Evolutionary conservation across 1,140 invertebrate genomes (phyloP), one percentile per base, ranked within the genome.

Genomic region (Brachionus calyciflorus): DNA sequence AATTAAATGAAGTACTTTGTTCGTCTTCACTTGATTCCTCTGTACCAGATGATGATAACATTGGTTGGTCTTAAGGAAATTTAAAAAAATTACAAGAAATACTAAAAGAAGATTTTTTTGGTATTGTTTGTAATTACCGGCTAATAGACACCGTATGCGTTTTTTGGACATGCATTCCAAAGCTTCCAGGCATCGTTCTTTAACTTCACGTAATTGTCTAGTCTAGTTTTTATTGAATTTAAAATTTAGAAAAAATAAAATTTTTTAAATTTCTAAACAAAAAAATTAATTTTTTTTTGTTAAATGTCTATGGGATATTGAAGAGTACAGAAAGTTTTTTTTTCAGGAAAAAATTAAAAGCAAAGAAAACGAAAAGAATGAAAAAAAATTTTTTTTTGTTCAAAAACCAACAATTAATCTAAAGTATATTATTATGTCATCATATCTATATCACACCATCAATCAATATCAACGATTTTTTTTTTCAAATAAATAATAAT

Each of bases 151-250:
- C 19, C 63, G 63, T 28, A 85, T 85, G 60, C 84, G 78, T 57
- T 85, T 85, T 55, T 81, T 82, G 41, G 84, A 85, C 83, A 85
- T 84, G n/a, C 83, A 81, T 30, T 84, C 82, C 48, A 85, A 77
- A 41, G 84, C 83, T 76, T 84, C 82, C 24, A 83, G 60, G 77
- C 84, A 85, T 77, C 80, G 76, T 70, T 78, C 78, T 77, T 82
- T 82, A 69, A 85, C 57, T 37, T 84, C 82, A n/a, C 81, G 80
- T 21, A 81, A 17, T 5, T 79, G 69, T 21, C 82, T 55, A 19
- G 80, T 81, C 82, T 84, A 77, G n/a, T 53, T 55, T 48, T 17
- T 5, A 48, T 46, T 7, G 14, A 46, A 46, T 46, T 14, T 7
- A 14, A 19, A 37, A 14, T 21, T 37, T 1, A 21, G 19, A 26